Percentiles rank a stretch among this genome's conserved stretches.
Evolutionary conservation across 2,113 vertebrate genomes (phyloP).

Genomic region (Xiphias gladius): DNA sequence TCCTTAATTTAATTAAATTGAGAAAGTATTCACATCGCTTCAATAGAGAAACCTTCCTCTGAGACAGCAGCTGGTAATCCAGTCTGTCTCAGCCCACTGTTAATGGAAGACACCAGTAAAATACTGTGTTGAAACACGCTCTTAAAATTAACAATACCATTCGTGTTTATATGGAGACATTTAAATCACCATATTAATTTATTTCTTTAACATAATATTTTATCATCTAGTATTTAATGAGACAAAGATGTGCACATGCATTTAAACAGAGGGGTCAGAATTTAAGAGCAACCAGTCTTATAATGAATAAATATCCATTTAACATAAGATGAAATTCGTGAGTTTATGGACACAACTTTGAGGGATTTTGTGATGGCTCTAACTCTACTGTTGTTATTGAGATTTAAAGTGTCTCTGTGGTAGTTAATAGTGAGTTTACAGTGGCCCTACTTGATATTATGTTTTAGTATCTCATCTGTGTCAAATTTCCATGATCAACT

Average conservation of each 20-base stretch:
- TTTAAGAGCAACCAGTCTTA: neutral
- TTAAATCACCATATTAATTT: neutral
- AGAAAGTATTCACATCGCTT: neutral
- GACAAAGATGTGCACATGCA: neutral
- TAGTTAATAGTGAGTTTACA: neutral
- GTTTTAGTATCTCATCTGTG: neutral
- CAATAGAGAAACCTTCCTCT: conserved; percentile 21
- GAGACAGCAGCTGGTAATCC: conserved; percentile 24
- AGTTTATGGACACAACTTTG: neutral
- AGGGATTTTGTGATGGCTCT: neutral
- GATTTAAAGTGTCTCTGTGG: neutral
- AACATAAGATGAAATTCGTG: neutral
- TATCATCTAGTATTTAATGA: neutral
- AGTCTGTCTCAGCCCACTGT: neutral
- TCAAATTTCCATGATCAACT: neutral
- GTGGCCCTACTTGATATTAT: neutral
- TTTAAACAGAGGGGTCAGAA: neutral
- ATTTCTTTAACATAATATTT: neutral
- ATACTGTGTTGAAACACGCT: neutral
- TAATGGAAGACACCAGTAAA: conserved; percentile 8
- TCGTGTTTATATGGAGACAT: neutral
- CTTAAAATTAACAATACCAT: neutral
- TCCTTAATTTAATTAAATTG: conserved; percentile 30
- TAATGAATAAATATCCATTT: neutral
- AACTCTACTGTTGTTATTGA: neutral